These are phyloP conservation scores for Lepus americanus DNA, from an alignment of 2,113 vertebrate genomes.

Conservation along the genomic window DNA sequence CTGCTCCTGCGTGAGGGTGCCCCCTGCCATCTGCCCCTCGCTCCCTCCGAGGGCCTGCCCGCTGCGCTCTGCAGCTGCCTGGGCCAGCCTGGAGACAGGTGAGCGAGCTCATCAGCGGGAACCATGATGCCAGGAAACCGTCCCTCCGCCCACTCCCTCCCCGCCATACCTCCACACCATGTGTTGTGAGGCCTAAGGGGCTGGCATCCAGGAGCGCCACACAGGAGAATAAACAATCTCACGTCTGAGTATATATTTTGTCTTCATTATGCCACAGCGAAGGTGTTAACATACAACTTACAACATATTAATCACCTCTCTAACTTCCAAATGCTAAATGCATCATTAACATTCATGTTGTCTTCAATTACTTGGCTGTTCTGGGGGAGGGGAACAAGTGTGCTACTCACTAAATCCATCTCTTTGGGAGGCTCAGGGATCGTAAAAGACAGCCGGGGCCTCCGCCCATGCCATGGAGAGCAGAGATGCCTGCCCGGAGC, in stretches of 20 bases:
- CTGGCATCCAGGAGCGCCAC: slow-evolving; percentile 51
- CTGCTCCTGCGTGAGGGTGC: neutral
- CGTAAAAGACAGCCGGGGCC: slow-evolving; percentile 54
- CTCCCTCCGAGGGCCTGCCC: neutral
- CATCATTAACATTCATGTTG: slow-evolving; percentile 91
- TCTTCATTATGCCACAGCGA: slow-evolving; percentile 87
- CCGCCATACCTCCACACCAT: neutral
- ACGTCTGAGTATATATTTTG: slow-evolving; percentile 80
- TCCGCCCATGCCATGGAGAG: rapidly evolving
- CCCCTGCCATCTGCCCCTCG: too few species aligned
- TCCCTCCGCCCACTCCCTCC: neutral
- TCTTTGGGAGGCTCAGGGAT: slow-evolving; percentile 27
- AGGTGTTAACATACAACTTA: slow-evolving; percentile 88
- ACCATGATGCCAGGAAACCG: neutral
- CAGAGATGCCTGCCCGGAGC: neutral
- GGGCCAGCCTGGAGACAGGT: neutral
- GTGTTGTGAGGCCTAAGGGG: slow-evolving; percentile 44
- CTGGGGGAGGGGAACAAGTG: slow-evolving; percentile 74
- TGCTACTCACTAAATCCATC: slow-evolving; percentile 67
- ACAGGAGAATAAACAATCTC: slow-evolving; percentile 78
- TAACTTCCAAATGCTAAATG: slow-evolving; percentile 89
- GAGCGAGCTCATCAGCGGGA: neutral
- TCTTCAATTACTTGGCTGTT: slow-evolving; percentile 87
- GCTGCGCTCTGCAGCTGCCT: neutral
- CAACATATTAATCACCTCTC: slow-evolving; percentile 88